A percentile compares a stretch with the other conserved stretches of the same genome.
phyloP scores from a whole-genome alignment of 2,888 invertebrate genomes.

The Phragmatobia fuliginosa region DNA sequence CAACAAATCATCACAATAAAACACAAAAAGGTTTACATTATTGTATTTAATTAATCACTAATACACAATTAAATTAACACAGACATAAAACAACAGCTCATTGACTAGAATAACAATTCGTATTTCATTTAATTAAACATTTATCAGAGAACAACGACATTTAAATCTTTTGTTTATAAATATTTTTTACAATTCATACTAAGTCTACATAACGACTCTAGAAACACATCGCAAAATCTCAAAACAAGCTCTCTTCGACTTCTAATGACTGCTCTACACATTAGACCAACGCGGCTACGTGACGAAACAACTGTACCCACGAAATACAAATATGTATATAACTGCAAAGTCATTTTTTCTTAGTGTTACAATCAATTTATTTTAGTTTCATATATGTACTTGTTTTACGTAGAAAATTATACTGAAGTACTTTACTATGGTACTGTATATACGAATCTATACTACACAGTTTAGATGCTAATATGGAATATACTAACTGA shows the following conservation, averaged over 20 bases:
- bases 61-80: constrained; percentile 69
- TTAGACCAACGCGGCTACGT: background rate
- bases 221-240: constrained; percentile 49
- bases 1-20: constrained; percentile 3
- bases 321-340: background rate
- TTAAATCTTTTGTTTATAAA: constrained; percentile 59
- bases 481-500: no score
- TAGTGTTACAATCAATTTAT: background rate
- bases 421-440: no score
- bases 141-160: constrained; percentile 77
- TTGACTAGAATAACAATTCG: constrained; percentile 83
- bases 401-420: background rate
- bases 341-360: background rate
- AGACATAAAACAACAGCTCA: constrained; percentile 77
- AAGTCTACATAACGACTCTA: constrained; percentile 45
- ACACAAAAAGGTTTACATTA: constrained; percentile 21
- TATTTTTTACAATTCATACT: constrained; percentile 29
- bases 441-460: no score
- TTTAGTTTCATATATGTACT: background rate
- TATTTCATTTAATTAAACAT: constrained; percentile 72
- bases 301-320: background rate
- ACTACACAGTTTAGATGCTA: no score
- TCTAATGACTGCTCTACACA: constrained; percentile 6
- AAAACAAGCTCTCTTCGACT: constrained; percentile 22
- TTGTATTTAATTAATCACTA: constrained; percentile 51